phyloP scores from a whole-genome alignment of 2,888 invertebrate genomes.

The Dasysyrphus albostriatus region DNA sequence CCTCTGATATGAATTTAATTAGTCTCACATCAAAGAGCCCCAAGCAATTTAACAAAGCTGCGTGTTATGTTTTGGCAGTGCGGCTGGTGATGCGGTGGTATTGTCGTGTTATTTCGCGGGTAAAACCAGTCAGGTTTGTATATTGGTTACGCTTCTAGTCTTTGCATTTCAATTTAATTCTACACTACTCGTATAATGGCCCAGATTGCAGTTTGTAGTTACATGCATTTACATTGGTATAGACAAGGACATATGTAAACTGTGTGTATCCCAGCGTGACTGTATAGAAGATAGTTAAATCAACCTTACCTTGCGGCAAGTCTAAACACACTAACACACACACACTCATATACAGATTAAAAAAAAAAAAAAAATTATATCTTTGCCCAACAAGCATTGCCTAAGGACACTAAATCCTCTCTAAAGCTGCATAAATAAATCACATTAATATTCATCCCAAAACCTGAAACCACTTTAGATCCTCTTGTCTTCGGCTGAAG shows the following conservation, averaged over 20 bases:
- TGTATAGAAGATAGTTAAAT: conserved; percentile 16
- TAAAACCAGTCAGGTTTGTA: not conserved
- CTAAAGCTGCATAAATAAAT: conserved; percentile 73
- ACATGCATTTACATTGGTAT: conserved; percentile 9
- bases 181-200: conserved; percentile 50
- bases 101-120: not conserved
- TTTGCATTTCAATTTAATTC: conserved; percentile 65
- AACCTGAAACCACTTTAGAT: conserved; percentile 70
- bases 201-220: conserved; percentile 48
- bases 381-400: conserved; percentile 40
- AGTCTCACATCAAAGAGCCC: conserved; percentile 18
- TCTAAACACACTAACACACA: conserved; percentile 17
- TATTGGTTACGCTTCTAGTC: conserved; percentile 42
- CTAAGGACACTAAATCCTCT: conserved; percentile 71
- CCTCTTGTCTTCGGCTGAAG: conserved; percentile 23
- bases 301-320: conserved; percentile 36
- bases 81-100: not conserved
- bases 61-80: not conserved
- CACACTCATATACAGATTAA: conserved; percentile 1
- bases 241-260: conserved; percentile 36
- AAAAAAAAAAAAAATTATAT: no score
- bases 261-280: not conserved
- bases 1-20: conserved; percentile 37
- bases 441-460: conserved; percentile 74
- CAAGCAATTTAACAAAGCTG: conserved; percentile 6